phyloP scores from a whole-genome alignment of 2,888 invertebrate genomes.

The Toxonevra muliebris region DNA sequence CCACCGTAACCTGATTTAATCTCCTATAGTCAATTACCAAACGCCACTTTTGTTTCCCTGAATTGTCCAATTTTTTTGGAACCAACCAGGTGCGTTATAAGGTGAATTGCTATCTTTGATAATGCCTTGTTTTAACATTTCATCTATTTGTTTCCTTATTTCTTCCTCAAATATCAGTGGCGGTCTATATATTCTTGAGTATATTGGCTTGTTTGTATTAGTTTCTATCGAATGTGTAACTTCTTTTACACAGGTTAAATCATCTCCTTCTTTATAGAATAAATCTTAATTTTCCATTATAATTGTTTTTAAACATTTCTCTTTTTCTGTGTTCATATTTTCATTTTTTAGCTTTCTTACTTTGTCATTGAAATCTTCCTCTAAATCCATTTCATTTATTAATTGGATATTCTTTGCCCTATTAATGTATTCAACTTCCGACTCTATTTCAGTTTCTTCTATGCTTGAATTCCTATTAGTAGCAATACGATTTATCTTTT shows the following conservation, averaged over 20 bases:
- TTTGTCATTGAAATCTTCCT: no score
- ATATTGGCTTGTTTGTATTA: slow-evolving; percentile 28
- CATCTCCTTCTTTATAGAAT: slow-evolving; percentile 30
- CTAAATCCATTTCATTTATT: no score
- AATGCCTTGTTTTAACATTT: slow-evolving; percentile 5
- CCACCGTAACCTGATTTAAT: no score
- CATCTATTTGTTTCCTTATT: slow-evolving; percentile 7
- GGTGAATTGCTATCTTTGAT: slow-evolving; percentile 23
- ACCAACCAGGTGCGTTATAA: slow-evolving; percentile 29
- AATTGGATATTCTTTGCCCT: no score
- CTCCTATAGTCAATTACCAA: slow-evolving; percentile 31
- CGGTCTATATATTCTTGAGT: slow-evolving; percentile 34
- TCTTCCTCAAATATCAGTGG: slow-evolving; percentile 24
- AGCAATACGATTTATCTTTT: no score
- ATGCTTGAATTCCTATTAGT: no score
- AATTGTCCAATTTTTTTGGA: slow-evolving; percentile 22
- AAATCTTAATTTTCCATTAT: slow-evolving; percentile 27
- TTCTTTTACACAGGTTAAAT: slow-evolving; percentile 27
- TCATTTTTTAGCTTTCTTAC: slow-evolving; percentile 27
- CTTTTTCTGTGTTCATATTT: slow-evolving; percentile 19
- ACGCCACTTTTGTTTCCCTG: slow-evolving; percentile 27
- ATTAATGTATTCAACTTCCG: no score
- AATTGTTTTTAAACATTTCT: slow-evolving; percentile 15
- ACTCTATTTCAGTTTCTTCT: no score
- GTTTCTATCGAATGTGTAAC: slow-evolving; percentile 30